phyloP scores from a whole-genome alignment of 2,888 invertebrate species.

The Ephialtes manifestator region DNA sequence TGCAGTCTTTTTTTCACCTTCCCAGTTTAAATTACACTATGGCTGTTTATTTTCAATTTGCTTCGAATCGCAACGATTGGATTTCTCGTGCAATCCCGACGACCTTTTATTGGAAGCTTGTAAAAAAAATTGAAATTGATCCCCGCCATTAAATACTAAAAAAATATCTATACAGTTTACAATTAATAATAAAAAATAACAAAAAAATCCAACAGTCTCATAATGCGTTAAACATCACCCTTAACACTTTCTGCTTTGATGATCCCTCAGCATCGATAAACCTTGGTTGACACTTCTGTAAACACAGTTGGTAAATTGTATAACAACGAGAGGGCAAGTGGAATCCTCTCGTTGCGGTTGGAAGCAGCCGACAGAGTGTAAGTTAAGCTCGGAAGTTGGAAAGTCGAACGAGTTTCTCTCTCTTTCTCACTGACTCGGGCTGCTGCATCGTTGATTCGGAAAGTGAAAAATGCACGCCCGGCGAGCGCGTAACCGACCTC shows the following conservation, averaged over 20 bases:
- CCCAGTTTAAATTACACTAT: too few relatives aligned
- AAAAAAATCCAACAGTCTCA: too few relatives aligned
- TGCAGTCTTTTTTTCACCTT: too few relatives aligned
- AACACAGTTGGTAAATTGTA: neutral
- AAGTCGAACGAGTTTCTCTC: constrained; percentile 20
- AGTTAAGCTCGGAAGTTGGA: constrained; percentile 15
- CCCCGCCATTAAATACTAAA: too few relatives aligned
- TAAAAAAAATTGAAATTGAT: too few relatives aligned
- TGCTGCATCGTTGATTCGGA: constrained; percentile 45
- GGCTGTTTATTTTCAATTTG: too few relatives aligned
- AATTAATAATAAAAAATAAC: too few relatives aligned
- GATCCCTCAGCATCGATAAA: neutral
- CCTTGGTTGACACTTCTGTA: neutral
- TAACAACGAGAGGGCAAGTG: constrained; percentile 18
- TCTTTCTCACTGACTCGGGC: constrained; percentile 16
- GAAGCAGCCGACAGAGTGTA: neutral
- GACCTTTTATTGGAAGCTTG: too few relatives aligned
- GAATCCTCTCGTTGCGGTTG: constrained; percentile 27
- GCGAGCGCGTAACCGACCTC: neutral
- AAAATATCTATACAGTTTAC: too few relatives aligned
- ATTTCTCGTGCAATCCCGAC: too few relatives aligned
- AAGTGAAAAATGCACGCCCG: constrained; percentile 39
- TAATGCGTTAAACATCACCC: neutral
- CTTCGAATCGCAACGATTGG: too few relatives aligned
- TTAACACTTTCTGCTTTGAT: constrained; percentile 1